phyloP scores from a whole-genome alignment of 2,113 vertebrate species.

The Ifrita kowaldi region DNA sequence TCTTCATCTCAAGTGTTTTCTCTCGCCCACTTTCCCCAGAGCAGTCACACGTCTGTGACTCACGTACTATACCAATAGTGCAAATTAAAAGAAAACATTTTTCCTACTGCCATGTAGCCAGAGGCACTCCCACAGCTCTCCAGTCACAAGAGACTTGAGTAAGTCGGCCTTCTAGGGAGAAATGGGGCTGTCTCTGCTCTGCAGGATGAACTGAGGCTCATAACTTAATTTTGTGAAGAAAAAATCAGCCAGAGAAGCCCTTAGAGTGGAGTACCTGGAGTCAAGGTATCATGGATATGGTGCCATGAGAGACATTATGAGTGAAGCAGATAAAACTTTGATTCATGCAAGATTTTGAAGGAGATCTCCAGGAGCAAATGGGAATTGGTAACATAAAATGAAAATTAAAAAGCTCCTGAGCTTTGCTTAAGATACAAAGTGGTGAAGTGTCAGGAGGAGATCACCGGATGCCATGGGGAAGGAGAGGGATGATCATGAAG shows the following conservation, averaged over 20 bases:
- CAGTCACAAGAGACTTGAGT: slow-evolving; percentile 20
- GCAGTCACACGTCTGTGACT: slow-evolving; percentile 41
- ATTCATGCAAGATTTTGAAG: neutral
- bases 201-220: neutral
- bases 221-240: neutral
- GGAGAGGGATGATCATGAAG: neutral
- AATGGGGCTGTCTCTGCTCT: neutral
- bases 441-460: neutral
- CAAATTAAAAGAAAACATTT: neutral
- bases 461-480: neutral
- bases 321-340: neutral
- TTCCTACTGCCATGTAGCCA: neutral
- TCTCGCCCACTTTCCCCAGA: neutral
- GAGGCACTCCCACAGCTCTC: slow-evolving; percentile 15
- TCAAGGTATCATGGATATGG: neutral
- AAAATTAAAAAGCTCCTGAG: neutral
- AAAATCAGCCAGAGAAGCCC: neutral
- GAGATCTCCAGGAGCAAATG: neutral
- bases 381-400: neutral
- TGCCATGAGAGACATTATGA: neutral
- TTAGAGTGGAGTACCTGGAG: neutral
- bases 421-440: neutral
- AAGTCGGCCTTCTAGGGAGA: neutral
- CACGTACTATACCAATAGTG: neutral
- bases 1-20: neutral